A percentile compares a stretch with the other conserved stretches of the same genome.
These are phyloP conservation scores for Drosophila tristis DNA, from an alignment of 1,140 invertebrate species.

Conservation along the genomic window DNA sequence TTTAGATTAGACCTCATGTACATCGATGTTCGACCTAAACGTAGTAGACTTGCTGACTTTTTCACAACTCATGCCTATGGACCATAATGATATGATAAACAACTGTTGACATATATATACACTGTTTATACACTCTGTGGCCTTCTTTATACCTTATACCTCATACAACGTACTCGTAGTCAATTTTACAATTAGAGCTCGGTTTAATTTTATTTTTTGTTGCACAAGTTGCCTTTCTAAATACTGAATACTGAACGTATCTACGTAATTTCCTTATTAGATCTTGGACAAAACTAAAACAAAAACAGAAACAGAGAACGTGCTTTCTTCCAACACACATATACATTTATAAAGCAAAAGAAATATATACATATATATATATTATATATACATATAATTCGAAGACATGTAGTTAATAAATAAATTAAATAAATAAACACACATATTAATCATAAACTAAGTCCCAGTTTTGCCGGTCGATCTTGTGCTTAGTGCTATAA, in stretches of 20 bases:
- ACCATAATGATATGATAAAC: slow-evolving; percentile 56
- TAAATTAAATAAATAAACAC: slow-evolving; percentile 12
- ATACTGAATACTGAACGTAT: slow-evolving; percentile 22
- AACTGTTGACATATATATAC: slow-evolving; percentile 13
- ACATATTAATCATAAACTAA: slow-evolving; percentile 24
- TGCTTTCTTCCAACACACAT: slow-evolving; percentile 52
- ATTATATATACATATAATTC: slow-evolving; percentile 31
- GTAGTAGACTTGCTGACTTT: slow-evolving; percentile 69
- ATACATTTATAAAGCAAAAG: slow-evolving; percentile 19
- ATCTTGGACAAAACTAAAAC: slow-evolving; percentile 56
- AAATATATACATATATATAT: slow-evolving; percentile 29
- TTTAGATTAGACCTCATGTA: slow-evolving; percentile 37
- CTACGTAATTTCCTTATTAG: slow-evolving; percentile 59
- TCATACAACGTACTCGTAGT: slow-evolving; percentile 81
- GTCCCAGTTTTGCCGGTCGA: slow-evolving; percentile 43
- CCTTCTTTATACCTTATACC: slow-evolving; percentile 76
- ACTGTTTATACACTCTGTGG: slow-evolving; percentile 76
- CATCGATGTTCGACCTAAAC: slow-evolving; percentile 50
- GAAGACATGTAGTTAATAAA: slow-evolving; percentile 21
- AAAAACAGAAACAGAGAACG: slow-evolving; percentile 20
- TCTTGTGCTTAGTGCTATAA: slow-evolving; percentile 63
- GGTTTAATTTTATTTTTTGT: slow-evolving; percentile 19
- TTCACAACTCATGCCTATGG: slow-evolving; percentile 67
- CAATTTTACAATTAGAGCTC: slow-evolving; percentile 66
- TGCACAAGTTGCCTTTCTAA: slow-evolving; percentile 76